Conservation (phyloP, 2,888 invertebrate species). For the Lasioglossum villosulum region DNA sequence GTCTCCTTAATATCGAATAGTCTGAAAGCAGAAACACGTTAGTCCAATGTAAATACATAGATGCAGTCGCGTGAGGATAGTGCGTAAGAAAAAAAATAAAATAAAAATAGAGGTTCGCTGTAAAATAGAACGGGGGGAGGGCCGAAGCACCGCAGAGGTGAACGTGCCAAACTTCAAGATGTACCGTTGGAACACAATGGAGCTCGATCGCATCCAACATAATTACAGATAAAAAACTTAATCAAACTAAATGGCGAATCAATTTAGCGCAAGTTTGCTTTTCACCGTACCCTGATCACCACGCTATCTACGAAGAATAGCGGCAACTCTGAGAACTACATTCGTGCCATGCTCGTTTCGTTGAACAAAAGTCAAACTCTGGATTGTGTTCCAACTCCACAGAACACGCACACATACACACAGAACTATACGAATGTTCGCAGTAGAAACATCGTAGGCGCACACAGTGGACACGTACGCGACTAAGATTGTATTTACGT, state of each 20-base stretch:
- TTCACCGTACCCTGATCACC: background rate
- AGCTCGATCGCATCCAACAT: background rate
- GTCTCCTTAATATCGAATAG: slow-evolving; percentile 67
- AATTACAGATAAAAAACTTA: background rate
- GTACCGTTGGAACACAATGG: slow-evolving; percentile 16
- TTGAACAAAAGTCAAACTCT: background rate
- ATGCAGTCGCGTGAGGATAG: slow-evolving; percentile 48
- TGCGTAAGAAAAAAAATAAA: slow-evolving; percentile 35
- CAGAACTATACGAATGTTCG: slow-evolving; percentile 29
- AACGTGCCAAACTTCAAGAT: slow-evolving; percentile 28
- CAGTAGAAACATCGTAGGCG: slow-evolving; percentile 21
- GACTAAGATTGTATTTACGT: slow-evolving; percentile 43
- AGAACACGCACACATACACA: slow-evolving; percentile 32
- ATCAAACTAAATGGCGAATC: background rate
- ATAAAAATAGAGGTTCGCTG: slow-evolving; percentile 22
- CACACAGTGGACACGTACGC: slow-evolving; percentile 22
- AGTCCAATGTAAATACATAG: slow-evolving; percentile 60
- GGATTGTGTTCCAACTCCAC: slow-evolving; percentile 32
- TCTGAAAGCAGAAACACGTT: slow-evolving; percentile 64
- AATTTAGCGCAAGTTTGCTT: background rate
- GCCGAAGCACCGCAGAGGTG: slow-evolving; percentile 31
- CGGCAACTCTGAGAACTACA: background rate
- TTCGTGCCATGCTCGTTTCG: background rate
- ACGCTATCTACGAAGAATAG: background rate
- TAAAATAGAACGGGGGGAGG: slow-evolving; percentile 19